phyloP scores from a whole-genome alignment of 2,113 vertebrate species.

The Halcyon senegalensis region DNA sequence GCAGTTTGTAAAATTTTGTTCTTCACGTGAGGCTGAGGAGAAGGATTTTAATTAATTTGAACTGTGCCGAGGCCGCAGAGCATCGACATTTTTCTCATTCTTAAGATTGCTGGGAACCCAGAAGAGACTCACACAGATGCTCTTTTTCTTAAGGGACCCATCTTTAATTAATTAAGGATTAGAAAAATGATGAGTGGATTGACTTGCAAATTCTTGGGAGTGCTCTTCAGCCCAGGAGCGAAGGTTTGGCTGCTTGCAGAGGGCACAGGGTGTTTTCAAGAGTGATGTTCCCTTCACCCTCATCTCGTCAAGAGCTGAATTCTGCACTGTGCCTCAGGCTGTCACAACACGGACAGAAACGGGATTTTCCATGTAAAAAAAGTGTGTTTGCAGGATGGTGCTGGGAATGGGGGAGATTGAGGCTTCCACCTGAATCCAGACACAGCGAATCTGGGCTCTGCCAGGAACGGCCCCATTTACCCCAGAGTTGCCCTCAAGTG shows the following conservation, averaged over 20 bases:
- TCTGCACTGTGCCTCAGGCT: rapidly evolving
- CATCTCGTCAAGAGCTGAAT: rapidly evolving
- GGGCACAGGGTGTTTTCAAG: background rate
- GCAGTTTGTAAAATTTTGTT: background rate
- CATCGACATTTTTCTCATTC: conserved; percentile 62
- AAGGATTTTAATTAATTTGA: conserved; percentile 24
- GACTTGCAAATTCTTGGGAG: background rate
- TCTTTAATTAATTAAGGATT: conserved; percentile 48
- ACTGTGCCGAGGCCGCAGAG: background rate
- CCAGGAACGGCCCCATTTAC: background rate
- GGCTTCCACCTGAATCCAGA: background rate
- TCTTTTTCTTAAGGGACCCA: conserved; percentile 26
- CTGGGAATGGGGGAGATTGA: background rate
- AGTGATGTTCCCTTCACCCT: background rate
- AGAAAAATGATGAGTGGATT: background rate
- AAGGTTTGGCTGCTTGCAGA: background rate
- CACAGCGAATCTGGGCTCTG: rapidly evolving
- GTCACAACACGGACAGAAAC: rapidly evolving
- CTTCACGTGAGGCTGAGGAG: background rate
- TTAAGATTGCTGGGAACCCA: conserved; percentile 33
- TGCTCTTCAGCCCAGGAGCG: background rate
- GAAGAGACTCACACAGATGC: conserved; percentile 5
- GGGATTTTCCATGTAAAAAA: background rate
- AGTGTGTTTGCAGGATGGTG: background rate
- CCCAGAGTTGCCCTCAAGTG: background rate